Base-by-base conservation (phyloP, 1,140 invertebrate genomes). In the Papilio machaon region DNA sequence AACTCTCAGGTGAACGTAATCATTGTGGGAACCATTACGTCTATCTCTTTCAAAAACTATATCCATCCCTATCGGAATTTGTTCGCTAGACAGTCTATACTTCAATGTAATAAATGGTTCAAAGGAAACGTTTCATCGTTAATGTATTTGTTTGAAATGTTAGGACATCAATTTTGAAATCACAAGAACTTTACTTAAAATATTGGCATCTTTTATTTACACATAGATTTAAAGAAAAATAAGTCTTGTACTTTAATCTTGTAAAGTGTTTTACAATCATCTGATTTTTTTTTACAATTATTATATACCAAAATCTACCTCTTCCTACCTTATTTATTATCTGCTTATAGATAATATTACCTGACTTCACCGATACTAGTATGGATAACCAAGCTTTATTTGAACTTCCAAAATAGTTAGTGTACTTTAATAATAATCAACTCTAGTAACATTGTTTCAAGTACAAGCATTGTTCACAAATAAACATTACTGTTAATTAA, bases 1-100 rank as follows among this genome's bases (percentile, higher is more conserved):
- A 78, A 83, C 84, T 84, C 88, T 91, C 89, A 92, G 89, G 91
- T 92, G 90, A 92, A 91, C 87, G 90, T 93, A 94, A 94, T 94
- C 91, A 86, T 92, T 92, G 91, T 94, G 92, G 92, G 92, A 94
- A 94, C 89, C 86, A 89, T 88, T 87, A 82, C 81, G 80, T 85
- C 89, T 86, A 80, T 91, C 91, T 91, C 89, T 85, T 83, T 87
- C 85, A 79, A 81, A 90, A 83, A 84, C 81, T 91, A 81, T 84
- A 73, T 81, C 89, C 83, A 35, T 94, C 90, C 82, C 85, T 80
- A 83, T 93, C 91, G 88, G 80, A 91, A 88, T 89, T 89, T 90
- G 87, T 88, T 88, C 82, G 76, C 85, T 86, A 91, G 86, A 90
- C 87, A 87, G 87, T 89, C 82, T 79, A 84, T 81, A 86, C 81